Evolutionary conservation across 2,888 invertebrate genomes (phyloP).

Genomic region (Torymus aiolomorphi): DNA sequence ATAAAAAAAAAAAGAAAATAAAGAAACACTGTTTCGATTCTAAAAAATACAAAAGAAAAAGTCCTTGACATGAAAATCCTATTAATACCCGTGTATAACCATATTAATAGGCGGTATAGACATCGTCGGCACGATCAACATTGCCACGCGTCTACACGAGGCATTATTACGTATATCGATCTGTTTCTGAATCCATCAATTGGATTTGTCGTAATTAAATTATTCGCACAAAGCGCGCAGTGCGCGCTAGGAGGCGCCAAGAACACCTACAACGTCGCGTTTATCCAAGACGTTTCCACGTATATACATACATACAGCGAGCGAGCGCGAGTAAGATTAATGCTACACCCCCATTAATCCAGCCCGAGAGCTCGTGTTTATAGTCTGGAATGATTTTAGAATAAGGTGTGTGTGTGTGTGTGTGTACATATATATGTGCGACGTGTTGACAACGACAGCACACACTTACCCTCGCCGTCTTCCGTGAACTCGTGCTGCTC

Average conservation of each 20-base stretch:
- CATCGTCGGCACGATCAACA: too few relatives aligned
- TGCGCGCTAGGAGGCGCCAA: constrained; percentile 44
- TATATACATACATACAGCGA: too few relatives aligned
- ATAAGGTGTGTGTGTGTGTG: not conserved
- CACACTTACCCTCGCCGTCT: constrained; percentile 70
- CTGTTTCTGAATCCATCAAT: constrained; percentile 57
- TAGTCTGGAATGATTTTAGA: constrained; percentile 2
- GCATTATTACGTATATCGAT: constrained; percentile 43
- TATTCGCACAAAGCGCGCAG: constrained; percentile 18
- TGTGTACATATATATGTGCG: not conserved
- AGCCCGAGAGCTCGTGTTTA: not conserved
- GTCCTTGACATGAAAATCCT: too few relatives aligned
- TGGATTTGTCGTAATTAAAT: constrained; percentile 60
- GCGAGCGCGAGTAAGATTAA: constrained; percentile 29
- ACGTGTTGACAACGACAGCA: too few relatives aligned
- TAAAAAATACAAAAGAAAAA: too few relatives aligned
- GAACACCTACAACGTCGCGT: constrained; percentile 56
- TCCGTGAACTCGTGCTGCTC: constrained; percentile 65
- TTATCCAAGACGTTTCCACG: constrained; percentile 45
- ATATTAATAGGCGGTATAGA: too few relatives aligned
- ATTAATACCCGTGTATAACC: too few relatives aligned
- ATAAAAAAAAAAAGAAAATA: too few relatives aligned
- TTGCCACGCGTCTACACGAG: not conserved
- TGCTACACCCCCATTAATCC: constrained; percentile 22
- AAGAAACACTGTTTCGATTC: too few relatives aligned